Conservation (phyloP, 1,140 invertebrate genomes). For the Bombus affinis region DNA sequence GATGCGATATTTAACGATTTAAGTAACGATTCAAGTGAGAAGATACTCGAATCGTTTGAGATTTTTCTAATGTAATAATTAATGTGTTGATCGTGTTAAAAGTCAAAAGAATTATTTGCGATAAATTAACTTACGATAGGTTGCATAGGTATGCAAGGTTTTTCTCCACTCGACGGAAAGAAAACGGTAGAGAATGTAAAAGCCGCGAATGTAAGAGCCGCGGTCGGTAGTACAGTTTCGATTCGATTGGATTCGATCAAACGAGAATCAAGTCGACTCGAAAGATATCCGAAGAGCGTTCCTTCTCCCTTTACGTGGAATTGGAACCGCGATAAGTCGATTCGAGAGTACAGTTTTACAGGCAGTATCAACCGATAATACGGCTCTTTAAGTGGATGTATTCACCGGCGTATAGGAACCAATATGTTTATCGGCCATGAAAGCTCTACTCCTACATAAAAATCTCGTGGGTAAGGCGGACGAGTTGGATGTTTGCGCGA, state of each 20-base stretch:
- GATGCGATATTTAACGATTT: too few relatives aligned
- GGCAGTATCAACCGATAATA: conserved; percentile 8
- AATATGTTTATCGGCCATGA: conserved; percentile 37
- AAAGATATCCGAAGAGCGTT: not conserved
- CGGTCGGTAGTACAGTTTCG: not conserved
- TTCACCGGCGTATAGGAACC: not conserved
- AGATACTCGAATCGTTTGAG: too few relatives aligned
- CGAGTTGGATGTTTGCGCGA: not conserved
- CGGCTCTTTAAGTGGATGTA: conserved; percentile 5
- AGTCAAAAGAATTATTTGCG: too few relatives aligned
- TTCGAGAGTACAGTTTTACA: conserved; percentile 3
- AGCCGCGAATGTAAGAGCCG: too few relatives aligned
- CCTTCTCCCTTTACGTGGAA: too few relatives aligned
- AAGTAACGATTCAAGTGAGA: too few relatives aligned
- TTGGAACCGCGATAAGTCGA: not conserved
- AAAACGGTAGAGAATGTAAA: not conserved
- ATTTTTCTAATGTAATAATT: too few relatives aligned
- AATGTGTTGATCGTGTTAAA: too few relatives aligned
- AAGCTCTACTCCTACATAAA: conserved; percentile 1
- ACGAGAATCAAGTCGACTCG: not conserved
- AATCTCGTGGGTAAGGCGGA: not conserved
- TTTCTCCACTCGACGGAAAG: not conserved
- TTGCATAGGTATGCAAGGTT: too few relatives aligned
- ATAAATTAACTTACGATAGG: too few relatives aligned
- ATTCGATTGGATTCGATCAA: conserved; percentile 1